phyloP scores from a whole-genome alignment of 1,140 invertebrate genomes.

The Cheumatopsyche charites region DNA sequence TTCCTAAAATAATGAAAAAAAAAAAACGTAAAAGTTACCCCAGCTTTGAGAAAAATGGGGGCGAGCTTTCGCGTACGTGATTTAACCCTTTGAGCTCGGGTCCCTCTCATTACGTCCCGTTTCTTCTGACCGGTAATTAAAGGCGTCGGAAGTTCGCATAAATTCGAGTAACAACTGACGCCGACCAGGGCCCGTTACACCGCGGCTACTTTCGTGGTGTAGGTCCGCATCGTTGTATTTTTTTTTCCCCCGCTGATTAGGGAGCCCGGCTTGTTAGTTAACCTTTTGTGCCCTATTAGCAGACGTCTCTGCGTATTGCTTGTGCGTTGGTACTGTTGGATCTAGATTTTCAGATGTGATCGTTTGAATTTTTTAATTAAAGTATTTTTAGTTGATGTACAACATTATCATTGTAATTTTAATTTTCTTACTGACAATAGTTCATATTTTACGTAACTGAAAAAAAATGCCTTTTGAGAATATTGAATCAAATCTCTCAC shows the following conservation, averaged over 20 bases:
- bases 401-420: too few species aligned
- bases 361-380: too few species aligned
- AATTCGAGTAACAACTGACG: conserved; percentile 14
- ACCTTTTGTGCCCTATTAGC: not conserved
- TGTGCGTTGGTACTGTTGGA: not conserved
- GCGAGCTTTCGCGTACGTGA: conserved; percentile 3
- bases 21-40: too few species aligned
- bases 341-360: not conserved
- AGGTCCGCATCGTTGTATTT: too few species aligned
- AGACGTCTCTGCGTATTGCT: not conserved
- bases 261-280: conserved; percentile 8
- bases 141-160: conserved; percentile 12
- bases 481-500: too few species aligned
- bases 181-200: too few species aligned
- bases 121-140: conserved; percentile 12
- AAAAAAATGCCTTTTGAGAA: too few species aligned
- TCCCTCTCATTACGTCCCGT: not conserved
- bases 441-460: too few species aligned
- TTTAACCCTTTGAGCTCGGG: not conserved
- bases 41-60: not conserved
- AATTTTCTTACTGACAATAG: too few species aligned
- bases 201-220: too few species aligned
- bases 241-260: not conserved
- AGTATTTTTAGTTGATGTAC: too few species aligned
- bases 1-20: too few species aligned